phyloP scores from a whole-genome alignment of 2,113 vertebrate genomes.

The Eptatretus burgeri region DNA sequence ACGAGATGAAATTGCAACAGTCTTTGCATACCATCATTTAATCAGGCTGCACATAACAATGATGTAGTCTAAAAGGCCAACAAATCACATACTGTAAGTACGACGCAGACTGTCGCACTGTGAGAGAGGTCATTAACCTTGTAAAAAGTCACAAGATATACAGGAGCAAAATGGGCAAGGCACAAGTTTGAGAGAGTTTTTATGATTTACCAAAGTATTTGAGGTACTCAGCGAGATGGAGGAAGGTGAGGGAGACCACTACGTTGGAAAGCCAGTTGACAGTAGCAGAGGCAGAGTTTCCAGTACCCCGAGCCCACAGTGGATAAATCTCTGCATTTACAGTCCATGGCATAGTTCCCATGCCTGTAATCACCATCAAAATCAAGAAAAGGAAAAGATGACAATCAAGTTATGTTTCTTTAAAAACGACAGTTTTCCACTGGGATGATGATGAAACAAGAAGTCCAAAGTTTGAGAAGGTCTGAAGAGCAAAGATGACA shows the following conservation, averaged over 20 bases:
- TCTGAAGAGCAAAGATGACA: too few species aligned
- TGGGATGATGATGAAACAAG: too few species aligned
- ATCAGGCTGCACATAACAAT: not conserved
- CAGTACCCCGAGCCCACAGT: slow-evolving; percentile 88
- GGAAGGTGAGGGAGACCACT: slow-evolving; percentile 64
- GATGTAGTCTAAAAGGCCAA: not conserved
- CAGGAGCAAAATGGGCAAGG: not conserved
- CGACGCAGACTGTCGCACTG: not conserved
- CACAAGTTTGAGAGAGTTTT: not conserved
- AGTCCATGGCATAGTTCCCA: slow-evolving; percentile 98
- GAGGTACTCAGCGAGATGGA: slow-evolving; percentile 63
- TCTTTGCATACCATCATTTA: not conserved
- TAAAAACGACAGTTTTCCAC: too few species aligned
- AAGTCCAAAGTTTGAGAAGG: too few species aligned
- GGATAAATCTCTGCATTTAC: slow-evolving; percentile 96
- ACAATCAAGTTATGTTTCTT: too few species aligned
- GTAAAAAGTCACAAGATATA: not conserved
- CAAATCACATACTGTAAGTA: not conserved
- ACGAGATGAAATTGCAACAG: too few species aligned
- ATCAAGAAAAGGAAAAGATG: not conserved
- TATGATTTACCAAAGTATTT: slow-evolving; percentile 56
- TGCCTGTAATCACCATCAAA: slow-evolving; percentile 21
- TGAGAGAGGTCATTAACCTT: not conserved
- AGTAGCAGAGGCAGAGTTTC: slow-evolving; percentile 69
- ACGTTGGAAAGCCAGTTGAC: slow-evolving; percentile 92